These are phyloP conservation scores for Pristiophorus japonicus DNA, from an alignment of 2,113 vertebrate species.

Conservation along the genomic window DNA sequence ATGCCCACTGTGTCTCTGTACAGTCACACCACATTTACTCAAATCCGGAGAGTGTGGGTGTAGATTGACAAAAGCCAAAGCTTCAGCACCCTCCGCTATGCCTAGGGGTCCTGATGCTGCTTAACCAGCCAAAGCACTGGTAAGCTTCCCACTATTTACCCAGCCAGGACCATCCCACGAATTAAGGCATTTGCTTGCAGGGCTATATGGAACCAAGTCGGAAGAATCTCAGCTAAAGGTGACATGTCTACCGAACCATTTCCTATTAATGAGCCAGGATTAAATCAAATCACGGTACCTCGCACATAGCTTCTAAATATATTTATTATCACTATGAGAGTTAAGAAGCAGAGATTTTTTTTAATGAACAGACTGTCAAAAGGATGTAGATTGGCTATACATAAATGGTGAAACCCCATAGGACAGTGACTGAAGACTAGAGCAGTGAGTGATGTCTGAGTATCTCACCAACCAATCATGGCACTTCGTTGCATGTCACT, in stretches of 20 bases:
- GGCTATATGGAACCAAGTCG: neutral
- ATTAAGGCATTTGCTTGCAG: neutral
- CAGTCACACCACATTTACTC: neutral
- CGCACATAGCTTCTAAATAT: neutral
- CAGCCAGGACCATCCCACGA: neutral
- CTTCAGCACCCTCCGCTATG: neutral
- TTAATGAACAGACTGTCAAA: neutral
- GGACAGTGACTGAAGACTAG: neutral
- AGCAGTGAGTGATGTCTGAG: neutral
- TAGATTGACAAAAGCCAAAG: neutral
- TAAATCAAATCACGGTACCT: neutral
- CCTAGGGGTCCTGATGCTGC: neutral
- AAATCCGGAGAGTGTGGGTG: neutral
- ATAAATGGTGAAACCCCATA: neutral
- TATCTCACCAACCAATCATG: neutral
- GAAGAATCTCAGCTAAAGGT: neutral
- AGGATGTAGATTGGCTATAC: neutral
- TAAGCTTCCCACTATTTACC: neutral
- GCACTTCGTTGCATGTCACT: neutral
- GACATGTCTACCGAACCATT: neutral
- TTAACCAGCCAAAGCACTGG: neutral
- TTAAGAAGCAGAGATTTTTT: neutral
- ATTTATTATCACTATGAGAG: neutral
- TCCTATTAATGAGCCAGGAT: neutral
- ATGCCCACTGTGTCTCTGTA: neutral